These are phyloP conservation scores for Spea hammondii DNA, from an alignment of 2,797 vertebrate genomes.

Conservation along the genomic window DNA sequence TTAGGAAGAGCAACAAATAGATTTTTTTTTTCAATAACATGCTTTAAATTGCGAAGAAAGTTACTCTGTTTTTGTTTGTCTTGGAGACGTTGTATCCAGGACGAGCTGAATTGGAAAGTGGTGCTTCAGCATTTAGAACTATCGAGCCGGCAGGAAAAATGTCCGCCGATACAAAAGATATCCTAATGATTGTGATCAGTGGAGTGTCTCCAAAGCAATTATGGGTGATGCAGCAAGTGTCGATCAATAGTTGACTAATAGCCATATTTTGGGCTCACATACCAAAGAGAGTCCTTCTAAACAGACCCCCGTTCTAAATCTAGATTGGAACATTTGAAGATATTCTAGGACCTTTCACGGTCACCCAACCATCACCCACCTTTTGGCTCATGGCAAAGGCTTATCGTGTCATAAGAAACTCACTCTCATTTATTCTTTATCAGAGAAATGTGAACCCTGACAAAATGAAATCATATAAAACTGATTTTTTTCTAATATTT, in stretches of 20 bases:
- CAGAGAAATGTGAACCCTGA: not conserved
- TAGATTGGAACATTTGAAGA: too few relatives aligned
- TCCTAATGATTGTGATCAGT: not conserved
- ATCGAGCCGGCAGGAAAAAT: not conserved
- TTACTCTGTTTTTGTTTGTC: too few relatives aligned
- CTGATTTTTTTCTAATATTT: conserved; percentile 9
- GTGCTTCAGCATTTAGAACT: not conserved
- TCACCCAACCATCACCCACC: too few relatives aligned
- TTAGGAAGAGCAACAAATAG: too few relatives aligned
- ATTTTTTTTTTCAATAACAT: too few relatives aligned
- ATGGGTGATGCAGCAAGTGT: not conserved
- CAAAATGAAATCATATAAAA: conserved; percentile 1
- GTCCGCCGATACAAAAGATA: not conserved
- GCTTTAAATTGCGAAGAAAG: too few relatives aligned
- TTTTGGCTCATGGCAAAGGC: too few relatives aligned
- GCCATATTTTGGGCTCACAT: not conserved
- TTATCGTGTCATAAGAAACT: not conserved
- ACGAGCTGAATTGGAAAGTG: too few relatives aligned
- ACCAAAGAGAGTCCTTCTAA: too few relatives aligned
- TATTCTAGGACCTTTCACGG: too few relatives aligned
- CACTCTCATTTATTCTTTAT: conserved; percentile 9
- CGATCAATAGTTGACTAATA: not conserved
- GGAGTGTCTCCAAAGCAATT: not conserved
- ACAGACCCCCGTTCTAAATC: too few relatives aligned
- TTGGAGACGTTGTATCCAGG: too few relatives aligned